Evolutionary conservation across 2,888 invertebrate genomes (phyloP).

Genomic region (Poecilus cupreus): DNA sequence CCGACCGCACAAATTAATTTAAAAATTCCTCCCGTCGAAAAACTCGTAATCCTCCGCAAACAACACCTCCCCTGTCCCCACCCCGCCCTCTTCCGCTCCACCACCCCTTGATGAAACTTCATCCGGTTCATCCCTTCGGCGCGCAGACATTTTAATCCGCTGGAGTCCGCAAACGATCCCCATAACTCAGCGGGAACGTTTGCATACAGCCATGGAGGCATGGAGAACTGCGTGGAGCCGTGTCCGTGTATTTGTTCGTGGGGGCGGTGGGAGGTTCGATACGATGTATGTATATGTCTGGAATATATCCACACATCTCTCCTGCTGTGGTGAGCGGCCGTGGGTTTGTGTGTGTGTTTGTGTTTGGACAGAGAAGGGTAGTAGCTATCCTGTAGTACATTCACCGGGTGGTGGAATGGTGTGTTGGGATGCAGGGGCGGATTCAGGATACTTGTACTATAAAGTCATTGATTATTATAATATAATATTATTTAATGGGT

Average conservation of each 20-base stretch:
- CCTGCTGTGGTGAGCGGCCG: neutral
- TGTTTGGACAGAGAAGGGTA: neutral
- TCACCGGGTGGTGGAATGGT: neutral
- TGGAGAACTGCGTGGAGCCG: neutral
- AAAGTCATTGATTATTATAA: no score
- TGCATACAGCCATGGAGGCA: slow-evolving; percentile 4
- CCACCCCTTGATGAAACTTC: slow-evolving; percentile 1
- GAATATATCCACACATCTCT: slow-evolving; percentile 14
- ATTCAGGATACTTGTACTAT: no score
- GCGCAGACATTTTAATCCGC: slow-evolving; percentile 53
- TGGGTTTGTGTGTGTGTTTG: neutral
- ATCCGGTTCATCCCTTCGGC: slow-evolving; percentile 29
- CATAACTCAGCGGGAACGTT: slow-evolving; percentile 39
- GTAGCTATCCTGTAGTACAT: neutral
- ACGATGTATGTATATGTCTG: slow-evolving; percentile 40
- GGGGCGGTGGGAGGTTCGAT: neutral
- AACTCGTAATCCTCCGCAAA: slow-evolving; percentile 20
- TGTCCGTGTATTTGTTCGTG: neutral
- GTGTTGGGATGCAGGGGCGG: neutral
- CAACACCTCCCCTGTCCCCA: neutral
- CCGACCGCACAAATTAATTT: slow-evolving; percentile 48
- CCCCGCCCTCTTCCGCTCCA: neutral
- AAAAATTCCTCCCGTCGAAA: slow-evolving; percentile 47
- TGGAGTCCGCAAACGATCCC: slow-evolving; percentile 42
- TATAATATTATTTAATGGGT: no score